Base-by-base conservation (phyloP, 2,113 vertebrate species). In the Mobula hypostoma region DNA sequence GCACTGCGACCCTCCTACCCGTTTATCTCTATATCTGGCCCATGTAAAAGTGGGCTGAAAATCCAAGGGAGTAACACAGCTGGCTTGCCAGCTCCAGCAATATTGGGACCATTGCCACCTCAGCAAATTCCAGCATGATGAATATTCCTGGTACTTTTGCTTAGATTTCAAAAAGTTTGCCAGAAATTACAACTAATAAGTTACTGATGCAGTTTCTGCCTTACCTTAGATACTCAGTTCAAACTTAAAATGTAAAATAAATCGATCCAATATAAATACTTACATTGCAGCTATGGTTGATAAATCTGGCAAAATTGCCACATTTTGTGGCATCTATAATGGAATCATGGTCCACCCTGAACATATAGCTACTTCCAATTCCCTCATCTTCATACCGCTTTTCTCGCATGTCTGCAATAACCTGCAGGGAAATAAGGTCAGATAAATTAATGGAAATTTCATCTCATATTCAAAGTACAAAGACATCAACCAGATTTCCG, bases 351-450 rank as follows among this genome's bases (percentile, higher is more conserved):
- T 99, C 99, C 0, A 99, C 99, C 14, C 99, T 97, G 97, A 99
- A 99, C 99, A 99, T 99, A 96, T 99, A 99, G 96, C 99, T 99
- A 97, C 99, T 99, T 0, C 99, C 99, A 0, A 99, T 99, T 95
- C 99, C 99, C 94, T 99, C 98, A 0, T 99, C 98, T 95, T 99
- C 99, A 0, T 99, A 99, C 12, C 98, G 97, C 94, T 99, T 99
- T 96, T 99, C 99, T 76, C 99, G 96, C 99, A 99, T 99, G 97
- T 99, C 99, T 0, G 99, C 99, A 0, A 99, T 99, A 95, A 99
- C 99, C 99, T 99, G 95, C 76, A 27, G 77, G 8, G 17, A 3
- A 74, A 70, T 0, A 1, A 94, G 32, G 56, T n/a, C 85, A 66
- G n/a, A 63, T 66, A 15, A 12, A 21, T 66, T 61, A 87, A 87